A percentile compares a stretch with the other conserved stretches of the same genome.
phyloP scores from a whole-genome alignment of 2,113 vertebrate species.

The Euleptes europaea region DNA sequence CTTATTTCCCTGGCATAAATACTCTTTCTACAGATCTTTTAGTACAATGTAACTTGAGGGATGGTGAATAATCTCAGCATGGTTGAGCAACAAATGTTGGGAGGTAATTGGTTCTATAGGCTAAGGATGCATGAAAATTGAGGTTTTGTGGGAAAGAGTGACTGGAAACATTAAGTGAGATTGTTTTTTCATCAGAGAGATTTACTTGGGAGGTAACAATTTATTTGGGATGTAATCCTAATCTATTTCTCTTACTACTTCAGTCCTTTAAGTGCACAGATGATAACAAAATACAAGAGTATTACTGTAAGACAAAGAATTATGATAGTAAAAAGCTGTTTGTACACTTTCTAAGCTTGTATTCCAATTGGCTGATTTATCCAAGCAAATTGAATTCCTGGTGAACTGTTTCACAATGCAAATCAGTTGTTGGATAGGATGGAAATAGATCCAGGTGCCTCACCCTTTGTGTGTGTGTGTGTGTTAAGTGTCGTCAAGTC shows the following conservation, averaged over 20 bases:
- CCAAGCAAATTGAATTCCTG: no score
- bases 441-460: no score
- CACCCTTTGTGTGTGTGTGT: no score
- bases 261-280: no score
- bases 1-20: constrained; percentile 60
- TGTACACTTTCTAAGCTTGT: background rate
- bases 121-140: constrained; percentile 57
- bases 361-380: no score
- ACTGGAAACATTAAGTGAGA: constrained; percentile 61
- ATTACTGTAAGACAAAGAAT: no score
- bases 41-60: constrained; percentile 73
- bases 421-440: no score
- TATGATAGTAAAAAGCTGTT: background rate
- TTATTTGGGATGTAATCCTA: constrained; percentile 21
- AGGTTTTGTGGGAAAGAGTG: constrained; percentile 58
- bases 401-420: no score
- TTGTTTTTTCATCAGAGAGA: constrained; percentile 50
- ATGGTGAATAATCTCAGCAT: constrained; percentile 69
- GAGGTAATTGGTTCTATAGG: constrained; percentile 75
- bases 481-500: no score
- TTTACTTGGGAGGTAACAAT: constrained; percentile 42
- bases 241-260: no score
- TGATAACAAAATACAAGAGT: background rate
- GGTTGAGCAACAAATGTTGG: constrained; percentile 74
- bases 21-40: constrained; percentile 59